phyloP scores from a whole-genome alignment of 2,888 invertebrate species.

The Andrena chrysosceles region DNA sequence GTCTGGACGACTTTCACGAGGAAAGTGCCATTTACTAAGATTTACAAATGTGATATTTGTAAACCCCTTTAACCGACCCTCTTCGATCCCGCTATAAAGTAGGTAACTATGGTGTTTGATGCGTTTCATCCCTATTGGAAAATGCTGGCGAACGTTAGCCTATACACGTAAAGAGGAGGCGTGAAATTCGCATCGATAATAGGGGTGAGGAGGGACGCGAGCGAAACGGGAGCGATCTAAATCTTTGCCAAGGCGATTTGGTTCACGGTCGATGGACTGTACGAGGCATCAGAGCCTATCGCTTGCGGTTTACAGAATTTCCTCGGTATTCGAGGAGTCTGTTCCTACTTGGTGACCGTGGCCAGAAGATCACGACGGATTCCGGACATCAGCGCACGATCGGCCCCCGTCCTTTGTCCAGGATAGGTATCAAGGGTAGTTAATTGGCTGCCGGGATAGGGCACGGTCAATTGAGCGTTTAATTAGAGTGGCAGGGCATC shows the following conservation, averaged over 20 bases:
- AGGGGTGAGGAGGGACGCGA: background rate
- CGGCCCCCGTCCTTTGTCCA: slow-evolving; percentile 45
- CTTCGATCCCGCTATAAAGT: no score
- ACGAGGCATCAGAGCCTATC: slow-evolving; percentile 17
- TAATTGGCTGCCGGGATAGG: slow-evolving; percentile 48
- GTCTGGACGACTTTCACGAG: background rate
- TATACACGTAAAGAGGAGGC: background rate
- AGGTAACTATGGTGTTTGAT: background rate
- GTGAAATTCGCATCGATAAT: slow-evolving; percentile 19
- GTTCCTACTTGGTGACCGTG: slow-evolving; percentile 33
- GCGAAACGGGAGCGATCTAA: background rate
- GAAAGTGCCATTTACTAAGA: background rate
- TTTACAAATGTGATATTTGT: background rate
- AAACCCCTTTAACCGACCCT: background rate
- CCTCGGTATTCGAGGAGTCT: slow-evolving; percentile 46
- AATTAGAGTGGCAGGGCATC: slow-evolving; percentile 54
- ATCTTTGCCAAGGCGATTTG: slow-evolving; percentile 35
- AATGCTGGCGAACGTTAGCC: background rate
- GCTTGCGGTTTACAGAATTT: slow-evolving; percentile 57
- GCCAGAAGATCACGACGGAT: slow-evolving; percentile 57
- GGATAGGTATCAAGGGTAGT: slow-evolving; percentile 50
- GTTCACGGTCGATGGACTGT: slow-evolving; percentile 31
- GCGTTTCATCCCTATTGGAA: slow-evolving; percentile 1
- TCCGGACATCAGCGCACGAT: slow-evolving; percentile 40
- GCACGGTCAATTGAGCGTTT: slow-evolving; percentile 57